phyloP scores from a whole-genome alignment of 2,888 invertebrate genomes.

The Cantharis lateralis region DNA sequence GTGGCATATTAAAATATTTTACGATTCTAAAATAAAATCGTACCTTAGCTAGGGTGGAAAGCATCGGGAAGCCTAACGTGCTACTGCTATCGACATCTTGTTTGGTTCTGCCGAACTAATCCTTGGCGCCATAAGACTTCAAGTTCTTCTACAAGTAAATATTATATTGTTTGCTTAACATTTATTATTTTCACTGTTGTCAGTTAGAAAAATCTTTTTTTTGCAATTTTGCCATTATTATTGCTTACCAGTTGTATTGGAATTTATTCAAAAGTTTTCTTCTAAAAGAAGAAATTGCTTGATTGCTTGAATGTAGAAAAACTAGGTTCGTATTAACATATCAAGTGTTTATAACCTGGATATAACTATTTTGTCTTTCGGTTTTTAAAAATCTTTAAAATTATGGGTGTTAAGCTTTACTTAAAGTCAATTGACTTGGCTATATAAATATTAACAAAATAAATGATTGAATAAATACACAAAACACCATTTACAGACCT shows the following conservation, averaged over 20 bases:
- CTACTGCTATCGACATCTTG: not conserved
- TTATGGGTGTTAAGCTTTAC: no score
- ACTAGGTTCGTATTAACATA: not conserved
- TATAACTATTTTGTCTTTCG: no score
- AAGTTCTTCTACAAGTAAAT: not conserved
- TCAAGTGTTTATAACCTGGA: not conserved
- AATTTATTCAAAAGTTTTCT: not conserved
- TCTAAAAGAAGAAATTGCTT: no score
- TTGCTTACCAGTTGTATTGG: not conserved
- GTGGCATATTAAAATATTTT: slow-evolving; percentile 55
- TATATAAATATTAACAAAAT: not conserved
- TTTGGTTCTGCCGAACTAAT: not conserved
- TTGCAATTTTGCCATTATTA: not conserved
- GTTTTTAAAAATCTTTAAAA: no score
- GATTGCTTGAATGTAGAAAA: no score
- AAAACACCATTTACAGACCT: no score
- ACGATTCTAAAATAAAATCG: slow-evolving; percentile 38
- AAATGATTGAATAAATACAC: not conserved
- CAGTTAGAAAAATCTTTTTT: not conserved
- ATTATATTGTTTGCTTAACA: not conserved
- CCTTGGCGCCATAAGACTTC: not conserved
- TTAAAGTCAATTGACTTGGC: not conserved
- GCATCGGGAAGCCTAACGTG: not conserved
- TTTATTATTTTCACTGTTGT: not conserved
- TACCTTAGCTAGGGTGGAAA: slow-evolving; percentile 12